A percentile compares a stretch with the other conserved stretches of the same genome.
Evolutionary conservation across 2,888 invertebrate species (phyloP).

Genomic region (Nudaria mundana): DNA sequence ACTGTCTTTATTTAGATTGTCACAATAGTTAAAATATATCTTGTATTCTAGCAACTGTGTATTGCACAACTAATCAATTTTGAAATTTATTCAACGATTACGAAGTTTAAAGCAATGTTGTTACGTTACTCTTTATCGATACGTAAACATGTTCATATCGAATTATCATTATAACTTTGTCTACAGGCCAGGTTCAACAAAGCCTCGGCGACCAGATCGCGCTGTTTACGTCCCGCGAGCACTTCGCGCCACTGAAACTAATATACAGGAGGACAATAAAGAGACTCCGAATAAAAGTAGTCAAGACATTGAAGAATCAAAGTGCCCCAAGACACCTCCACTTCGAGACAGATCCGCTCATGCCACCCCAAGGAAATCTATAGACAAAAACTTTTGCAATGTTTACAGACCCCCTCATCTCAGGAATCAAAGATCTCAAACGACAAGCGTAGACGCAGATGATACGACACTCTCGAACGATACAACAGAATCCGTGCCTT

Average conservation of each 20-base stretch:
- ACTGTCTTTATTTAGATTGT: background rate
- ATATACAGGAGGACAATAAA: constrained; percentile 40
- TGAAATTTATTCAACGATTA: constrained; percentile 10
- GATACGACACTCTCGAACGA: constrained; percentile 48
- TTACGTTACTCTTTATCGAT: constrained; percentile 1
- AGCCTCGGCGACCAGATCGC: constrained; percentile 86
- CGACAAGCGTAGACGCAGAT: constrained; percentile 54
- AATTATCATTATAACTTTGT: constrained; percentile 27
- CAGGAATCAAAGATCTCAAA: constrained; percentile 64
- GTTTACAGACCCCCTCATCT: constrained; percentile 77
- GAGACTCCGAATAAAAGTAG: constrained; percentile 40
- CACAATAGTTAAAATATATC: background rate
- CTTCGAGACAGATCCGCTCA: constrained; percentile 60
- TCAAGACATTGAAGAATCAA: constrained; percentile 46
- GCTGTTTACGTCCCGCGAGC: constrained; percentile 90
- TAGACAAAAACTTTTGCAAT: constrained; percentile 73
- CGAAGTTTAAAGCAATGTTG: no score
- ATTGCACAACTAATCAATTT: no score
- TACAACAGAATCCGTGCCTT: constrained; percentile 64
- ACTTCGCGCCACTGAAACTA: constrained; percentile 68
- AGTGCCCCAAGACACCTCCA: constrained; percentile 64
- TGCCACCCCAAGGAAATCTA: constrained; percentile 62
- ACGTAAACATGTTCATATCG: constrained; percentile 6
- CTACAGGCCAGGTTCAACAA: constrained; percentile 61
- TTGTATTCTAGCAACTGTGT: background rate